phyloP scores from a whole-genome alignment of 2,888 invertebrate genomes.

The Machimus atricapillus region DNA sequence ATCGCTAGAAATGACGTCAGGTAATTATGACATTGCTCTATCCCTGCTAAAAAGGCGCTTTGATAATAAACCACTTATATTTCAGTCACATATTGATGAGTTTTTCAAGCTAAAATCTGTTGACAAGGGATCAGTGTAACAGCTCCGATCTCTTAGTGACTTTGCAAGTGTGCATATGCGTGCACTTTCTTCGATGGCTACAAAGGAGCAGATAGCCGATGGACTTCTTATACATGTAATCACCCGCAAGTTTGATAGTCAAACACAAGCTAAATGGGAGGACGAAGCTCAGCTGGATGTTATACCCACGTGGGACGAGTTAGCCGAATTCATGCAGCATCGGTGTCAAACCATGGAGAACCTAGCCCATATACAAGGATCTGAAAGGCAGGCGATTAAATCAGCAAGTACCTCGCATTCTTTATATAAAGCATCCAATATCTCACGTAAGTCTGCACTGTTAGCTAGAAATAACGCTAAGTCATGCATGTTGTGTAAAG shows the following conservation, averaged over 20 bases:
- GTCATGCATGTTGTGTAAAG: neutral
- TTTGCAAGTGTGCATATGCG: neutral
- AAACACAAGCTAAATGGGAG: neutral
- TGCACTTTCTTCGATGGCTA: neutral
- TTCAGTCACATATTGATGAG: neutral
- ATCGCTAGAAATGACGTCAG: neutral
- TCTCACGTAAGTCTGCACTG: neutral
- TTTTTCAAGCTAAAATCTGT: neutral
- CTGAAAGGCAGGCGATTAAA: neutral
- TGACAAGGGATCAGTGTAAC: neutral
- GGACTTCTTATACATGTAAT: neutral
- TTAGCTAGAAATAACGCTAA: neutral
- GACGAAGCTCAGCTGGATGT: neutral
- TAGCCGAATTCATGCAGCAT: neutral
- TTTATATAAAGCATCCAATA: neutral
- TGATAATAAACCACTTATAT: constrained; percentile 1
- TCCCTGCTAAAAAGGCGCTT: neutral
- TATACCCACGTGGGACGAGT: neutral
- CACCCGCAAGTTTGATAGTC: neutral
- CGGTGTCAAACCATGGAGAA: neutral
- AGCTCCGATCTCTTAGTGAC: neutral
- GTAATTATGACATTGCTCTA: neutral
- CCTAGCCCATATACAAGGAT: neutral
- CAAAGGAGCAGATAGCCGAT: neutral
- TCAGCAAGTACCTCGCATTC: neutral